These are phyloP conservation scores for Mustela lutreola DNA, from an alignment of 2,113 vertebrate species.

Conservation along the genomic window DNA sequence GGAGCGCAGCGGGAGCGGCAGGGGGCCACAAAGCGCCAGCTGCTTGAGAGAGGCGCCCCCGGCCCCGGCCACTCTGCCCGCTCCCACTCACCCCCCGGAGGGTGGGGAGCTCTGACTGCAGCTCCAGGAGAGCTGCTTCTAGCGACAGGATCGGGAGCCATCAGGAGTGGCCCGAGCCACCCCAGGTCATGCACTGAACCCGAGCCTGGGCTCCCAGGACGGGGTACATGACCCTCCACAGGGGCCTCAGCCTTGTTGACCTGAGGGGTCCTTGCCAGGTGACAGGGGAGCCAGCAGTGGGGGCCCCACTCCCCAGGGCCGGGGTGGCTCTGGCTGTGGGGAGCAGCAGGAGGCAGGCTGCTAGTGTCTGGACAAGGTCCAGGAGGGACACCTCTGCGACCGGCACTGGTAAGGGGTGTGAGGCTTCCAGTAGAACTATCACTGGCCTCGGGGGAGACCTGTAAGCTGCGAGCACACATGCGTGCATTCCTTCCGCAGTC, in stretches of 20 bases:
- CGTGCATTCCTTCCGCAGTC: background rate
- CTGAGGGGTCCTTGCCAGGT: background rate
- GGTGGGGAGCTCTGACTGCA: background rate
- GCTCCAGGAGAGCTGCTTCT: background rate
- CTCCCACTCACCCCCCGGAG: rapidly evolving
- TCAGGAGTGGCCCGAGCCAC: background rate
- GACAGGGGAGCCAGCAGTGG: background rate
- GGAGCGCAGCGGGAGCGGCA: rapidly evolving
- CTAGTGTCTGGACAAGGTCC: rapidly evolving
- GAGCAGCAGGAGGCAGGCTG: background rate
- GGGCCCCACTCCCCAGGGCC: background rate
- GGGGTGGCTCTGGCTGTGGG: background rate
- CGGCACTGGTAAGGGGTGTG: background rate
- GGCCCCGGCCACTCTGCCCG: background rate
- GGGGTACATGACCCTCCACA: background rate
- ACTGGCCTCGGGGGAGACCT: background rate
- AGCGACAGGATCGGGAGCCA: background rate
- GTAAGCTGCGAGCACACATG: rapidly evolving
- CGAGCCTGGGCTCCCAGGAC: background rate
- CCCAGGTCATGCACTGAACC: background rate
- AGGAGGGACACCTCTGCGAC: too few species aligned
- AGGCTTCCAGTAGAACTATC: background rate
- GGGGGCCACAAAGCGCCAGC: background rate
- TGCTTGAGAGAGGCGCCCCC: background rate
- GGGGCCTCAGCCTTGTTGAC: background rate